These are phyloP conservation scores for Lordiphosa mommai DNA, from an alignment of 1,140 invertebrate genomes.

Conservation along the genomic window DNA sequence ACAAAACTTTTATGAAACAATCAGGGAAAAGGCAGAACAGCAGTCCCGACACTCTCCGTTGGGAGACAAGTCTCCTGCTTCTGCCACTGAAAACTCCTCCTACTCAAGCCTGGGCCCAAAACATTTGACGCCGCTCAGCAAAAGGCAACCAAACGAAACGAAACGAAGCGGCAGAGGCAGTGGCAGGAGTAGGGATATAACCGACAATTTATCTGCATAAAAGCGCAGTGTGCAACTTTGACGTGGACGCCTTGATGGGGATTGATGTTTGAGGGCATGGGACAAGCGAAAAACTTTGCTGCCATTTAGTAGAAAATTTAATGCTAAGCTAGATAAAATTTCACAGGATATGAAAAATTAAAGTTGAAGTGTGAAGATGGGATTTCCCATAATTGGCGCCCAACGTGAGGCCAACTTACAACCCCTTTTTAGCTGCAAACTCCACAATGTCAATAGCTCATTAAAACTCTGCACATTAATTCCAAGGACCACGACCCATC, in stretches of 20 bases:
- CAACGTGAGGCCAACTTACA: no score
- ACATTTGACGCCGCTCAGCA: constrained; percentile 44
- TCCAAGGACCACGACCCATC: constrained; percentile 6
- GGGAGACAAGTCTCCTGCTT: constrained; percentile 2
- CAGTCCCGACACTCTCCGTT: constrained; percentile 23
- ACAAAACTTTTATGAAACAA: constrained; percentile 74
- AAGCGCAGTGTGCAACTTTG: constrained; percentile 76
- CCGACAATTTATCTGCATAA: constrained; percentile 77
- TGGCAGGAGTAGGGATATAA: constrained; percentile 30
- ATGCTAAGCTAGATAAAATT: not conserved
- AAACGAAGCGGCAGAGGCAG: constrained; percentile 5
- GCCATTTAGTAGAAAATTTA: constrained; percentile 43
- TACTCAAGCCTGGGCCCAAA: constrained; percentile 21
- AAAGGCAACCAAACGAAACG: constrained; percentile 54
- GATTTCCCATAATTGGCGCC: no score
- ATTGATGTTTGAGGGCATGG: constrained; percentile 59
- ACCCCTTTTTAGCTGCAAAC: not conserved
- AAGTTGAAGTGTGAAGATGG: constrained; percentile 2
- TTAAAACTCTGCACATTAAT: constrained; percentile 50
- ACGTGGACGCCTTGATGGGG: constrained; percentile 58
- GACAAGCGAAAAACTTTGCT: constrained; percentile 47
- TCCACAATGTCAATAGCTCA: constrained; percentile 51
- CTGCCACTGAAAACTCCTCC: constrained; percentile 17
- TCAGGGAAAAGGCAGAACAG: constrained; percentile 50
- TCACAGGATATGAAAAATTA: constrained; percentile 5